Percentiles rank a stretch among this genome's conserved stretches.
phyloP scores from a whole-genome alignment of 2,888 invertebrate species.

The Phytoseiulus persimilis region DNA sequence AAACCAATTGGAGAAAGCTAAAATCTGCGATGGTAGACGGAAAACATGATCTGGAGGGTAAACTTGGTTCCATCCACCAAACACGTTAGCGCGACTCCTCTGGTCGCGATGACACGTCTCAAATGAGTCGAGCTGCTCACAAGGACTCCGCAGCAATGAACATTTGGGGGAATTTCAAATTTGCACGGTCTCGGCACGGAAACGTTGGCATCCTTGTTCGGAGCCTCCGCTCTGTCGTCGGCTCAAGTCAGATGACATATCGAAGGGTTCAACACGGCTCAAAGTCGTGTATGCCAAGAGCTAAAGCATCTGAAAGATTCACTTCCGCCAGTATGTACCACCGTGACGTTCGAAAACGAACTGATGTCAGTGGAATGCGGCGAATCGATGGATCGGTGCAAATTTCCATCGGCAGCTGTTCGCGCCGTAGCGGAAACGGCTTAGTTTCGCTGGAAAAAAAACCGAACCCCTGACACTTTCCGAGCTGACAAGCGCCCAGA shows the following conservation, averaged over 20 bases:
- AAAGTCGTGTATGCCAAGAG: no score
- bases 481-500: neutral
- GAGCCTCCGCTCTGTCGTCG: no score
- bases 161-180: no score
- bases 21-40: neutral
- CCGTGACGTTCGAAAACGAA: neutral
- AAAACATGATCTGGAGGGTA: neutral
- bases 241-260: no score
- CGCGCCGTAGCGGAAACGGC: neutral
- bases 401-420: neutral
- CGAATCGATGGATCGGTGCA: neutral
- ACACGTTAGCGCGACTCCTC: no score
- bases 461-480: neutral
- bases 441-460: neutral
- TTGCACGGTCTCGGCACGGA: no score
- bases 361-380: neutral
- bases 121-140: no score
- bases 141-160: no score
- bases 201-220: no score
- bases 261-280: no score
- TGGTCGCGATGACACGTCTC: no score
- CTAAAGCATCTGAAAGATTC: neutral
- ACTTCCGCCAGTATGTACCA: neutral
- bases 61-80: neutral
- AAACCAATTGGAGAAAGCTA: neutral